phyloP scores from a whole-genome alignment of 1,140 invertebrate genomes.

The Ladona fulva region DNA sequence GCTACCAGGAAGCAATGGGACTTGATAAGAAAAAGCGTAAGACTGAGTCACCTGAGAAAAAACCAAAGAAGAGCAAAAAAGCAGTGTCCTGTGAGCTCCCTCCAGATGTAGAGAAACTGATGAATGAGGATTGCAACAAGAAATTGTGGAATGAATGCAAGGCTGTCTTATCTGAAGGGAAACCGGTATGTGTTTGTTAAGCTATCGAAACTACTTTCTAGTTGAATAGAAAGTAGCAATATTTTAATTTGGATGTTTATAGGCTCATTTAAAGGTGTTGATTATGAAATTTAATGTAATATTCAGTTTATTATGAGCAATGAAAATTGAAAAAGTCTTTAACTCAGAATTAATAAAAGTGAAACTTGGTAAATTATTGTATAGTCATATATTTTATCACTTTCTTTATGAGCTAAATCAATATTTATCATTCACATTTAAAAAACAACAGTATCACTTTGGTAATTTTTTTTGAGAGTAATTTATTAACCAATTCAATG shows the following conservation, averaged over 20 bases:
- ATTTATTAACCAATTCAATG: too few relatives aligned
- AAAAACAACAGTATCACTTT: too few relatives aligned
- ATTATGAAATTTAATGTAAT: not conserved
- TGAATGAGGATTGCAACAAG: not conserved
- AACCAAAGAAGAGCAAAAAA: not conserved
- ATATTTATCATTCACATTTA: too few relatives aligned
- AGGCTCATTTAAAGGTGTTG: not conserved
- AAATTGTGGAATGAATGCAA: not conserved
- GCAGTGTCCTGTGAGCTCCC: not conserved
- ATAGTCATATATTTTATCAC: too few relatives aligned
- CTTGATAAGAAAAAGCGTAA: not conserved
- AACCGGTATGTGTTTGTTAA: not conserved
- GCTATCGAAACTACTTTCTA: not conserved
- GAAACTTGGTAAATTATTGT: not conserved
- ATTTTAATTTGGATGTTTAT: not conserved
- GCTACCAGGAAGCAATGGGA: not conserved
- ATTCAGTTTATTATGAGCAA: not conserved
- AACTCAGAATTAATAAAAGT: not conserved
- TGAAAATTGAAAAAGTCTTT: too few relatives aligned
- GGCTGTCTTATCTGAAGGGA: not conserved
- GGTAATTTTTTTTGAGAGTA: too few relatives aligned
- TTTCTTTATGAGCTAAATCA: too few relatives aligned
- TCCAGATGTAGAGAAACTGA: not conserved
- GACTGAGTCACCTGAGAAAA: not conserved
- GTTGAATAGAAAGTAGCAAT: not conserved